Conservation (phyloP, 2,113 vertebrate genomes). For the Gymnogyps californianus region DNA sequence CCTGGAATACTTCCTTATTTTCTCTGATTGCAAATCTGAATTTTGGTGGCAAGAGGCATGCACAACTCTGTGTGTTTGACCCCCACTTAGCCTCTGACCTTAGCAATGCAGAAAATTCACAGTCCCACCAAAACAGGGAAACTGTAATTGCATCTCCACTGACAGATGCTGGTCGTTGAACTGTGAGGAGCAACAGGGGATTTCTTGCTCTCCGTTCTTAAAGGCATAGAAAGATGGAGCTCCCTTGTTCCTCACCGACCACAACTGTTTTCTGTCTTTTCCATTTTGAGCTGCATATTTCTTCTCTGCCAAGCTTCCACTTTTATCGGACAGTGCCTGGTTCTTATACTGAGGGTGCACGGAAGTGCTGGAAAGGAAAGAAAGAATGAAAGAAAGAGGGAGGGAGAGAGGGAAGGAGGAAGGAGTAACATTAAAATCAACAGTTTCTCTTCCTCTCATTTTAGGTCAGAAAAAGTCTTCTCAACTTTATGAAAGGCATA, state of each 20-base stretch:
- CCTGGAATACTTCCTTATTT: background rate
- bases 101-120: background rate
- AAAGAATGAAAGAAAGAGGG: background rate
- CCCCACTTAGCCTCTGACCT: background rate
- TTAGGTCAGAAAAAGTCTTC: conserved; percentile 30
- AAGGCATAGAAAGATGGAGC: background rate
- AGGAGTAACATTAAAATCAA: background rate
- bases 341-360: background rate
- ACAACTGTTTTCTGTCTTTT: background rate
- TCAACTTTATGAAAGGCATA: conserved; percentile 38
- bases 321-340: accelerated
- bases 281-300: background rate
- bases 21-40: background rate
- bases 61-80: background rate
- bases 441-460: conserved; percentile 7
- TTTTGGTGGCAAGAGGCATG: background rate
- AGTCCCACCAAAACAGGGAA: background rate
- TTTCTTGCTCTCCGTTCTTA: background rate
- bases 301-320: background rate
- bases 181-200: background rate
- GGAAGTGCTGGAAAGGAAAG: background rate
- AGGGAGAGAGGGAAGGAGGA: background rate
- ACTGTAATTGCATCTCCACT: background rate
- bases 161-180: background rate
- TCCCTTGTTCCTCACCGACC: background rate